A percentile compares a stretch with the other conserved stretches of the same genome.
phyloP scores from a whole-genome alignment of 2,113 vertebrate species.

The Delphinapterus leucas region DNA sequence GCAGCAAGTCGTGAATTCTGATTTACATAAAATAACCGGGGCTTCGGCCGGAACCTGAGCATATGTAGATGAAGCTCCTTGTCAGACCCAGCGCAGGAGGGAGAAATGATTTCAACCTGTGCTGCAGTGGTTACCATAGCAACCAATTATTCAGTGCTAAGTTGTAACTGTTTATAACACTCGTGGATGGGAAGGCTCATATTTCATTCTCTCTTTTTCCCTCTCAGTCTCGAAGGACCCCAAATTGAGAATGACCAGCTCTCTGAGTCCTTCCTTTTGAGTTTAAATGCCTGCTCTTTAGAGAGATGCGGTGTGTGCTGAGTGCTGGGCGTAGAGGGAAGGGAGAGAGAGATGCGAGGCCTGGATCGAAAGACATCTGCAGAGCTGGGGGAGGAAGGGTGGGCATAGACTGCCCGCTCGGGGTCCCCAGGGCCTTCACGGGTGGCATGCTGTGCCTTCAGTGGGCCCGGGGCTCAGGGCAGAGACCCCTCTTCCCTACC shows the following conservation, averaged over 20 bases:
- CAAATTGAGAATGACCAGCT: slow-evolving; percentile 20
- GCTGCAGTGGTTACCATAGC: slow-evolving; percentile 84
- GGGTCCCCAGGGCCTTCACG: not conserved
- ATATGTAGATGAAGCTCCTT: slow-evolving; percentile 80
- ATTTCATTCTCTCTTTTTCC: slow-evolving; percentile 59
- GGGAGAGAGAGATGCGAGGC: not conserved
- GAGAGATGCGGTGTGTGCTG: not conserved
- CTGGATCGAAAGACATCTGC: not conserved
- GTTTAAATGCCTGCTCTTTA: not conserved
- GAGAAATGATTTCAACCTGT: slow-evolving; percentile 81
- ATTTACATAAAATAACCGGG: slow-evolving; percentile 58
- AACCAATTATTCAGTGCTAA: slow-evolving; percentile 86
- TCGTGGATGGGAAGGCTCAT: slow-evolving; percentile 66
- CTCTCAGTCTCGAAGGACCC: slow-evolving; percentile 52
- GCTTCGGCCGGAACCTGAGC: slow-evolving; percentile 69
- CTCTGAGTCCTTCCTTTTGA: not conserved
- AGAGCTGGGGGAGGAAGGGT: not conserved
- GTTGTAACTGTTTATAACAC: slow-evolving; percentile 83
- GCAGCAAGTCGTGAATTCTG: not conserved
- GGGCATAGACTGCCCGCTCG: rapidly evolving
- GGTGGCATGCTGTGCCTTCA: not conserved
- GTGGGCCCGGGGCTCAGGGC: not conserved
- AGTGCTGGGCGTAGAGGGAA: not conserved
- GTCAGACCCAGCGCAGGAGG: slow-evolving; percentile 74
- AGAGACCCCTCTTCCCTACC: not conserved